Evolutionary conservation across 37 sponge, comb jelly and placozoan genomes (phyloP).

Genomic region (Corticium candelabrum): DNA sequence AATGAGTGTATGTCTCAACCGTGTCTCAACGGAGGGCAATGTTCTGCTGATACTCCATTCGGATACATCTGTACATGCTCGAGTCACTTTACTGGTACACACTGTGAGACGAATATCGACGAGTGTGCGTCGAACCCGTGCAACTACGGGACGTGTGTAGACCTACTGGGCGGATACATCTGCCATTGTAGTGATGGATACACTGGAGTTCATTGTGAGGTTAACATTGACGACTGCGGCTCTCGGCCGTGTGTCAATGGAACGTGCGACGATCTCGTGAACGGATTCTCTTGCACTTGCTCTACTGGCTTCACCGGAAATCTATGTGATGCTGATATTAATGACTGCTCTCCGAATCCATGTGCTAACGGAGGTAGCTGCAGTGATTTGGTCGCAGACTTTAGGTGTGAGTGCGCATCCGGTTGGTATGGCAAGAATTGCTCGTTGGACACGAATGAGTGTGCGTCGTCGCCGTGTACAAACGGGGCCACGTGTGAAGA

Average conservation of each 20-base stretch:
- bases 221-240: constrained; percentile 17
- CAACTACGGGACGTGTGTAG: constrained; percentile 29
- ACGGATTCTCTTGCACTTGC: constrained; percentile 15
- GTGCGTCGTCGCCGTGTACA: constrained; percentile 1
- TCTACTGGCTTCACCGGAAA: constrained; percentile 16
- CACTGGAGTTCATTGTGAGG: constrained; percentile 33
- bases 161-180: constrained; percentile 18
- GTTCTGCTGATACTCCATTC: too few species aligned
- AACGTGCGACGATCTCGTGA: constrained; percentile 8
- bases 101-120: too few species aligned
- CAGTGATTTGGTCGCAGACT: background rate
- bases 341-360: constrained; percentile 9
- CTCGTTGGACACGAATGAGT: background rate
- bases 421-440: constrained; percentile 6
- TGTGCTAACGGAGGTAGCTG: background rate
- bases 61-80: too few species aligned
- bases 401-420: background rate
- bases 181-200: constrained; percentile 25
- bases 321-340: constrained; percentile 11
- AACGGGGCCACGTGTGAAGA: background rate
- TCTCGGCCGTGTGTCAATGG: constrained; percentile 36
- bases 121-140: background rate
- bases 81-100: too few species aligned
- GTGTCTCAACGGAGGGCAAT: constrained; percentile 39
- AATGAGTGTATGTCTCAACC: constrained; percentile 32